Evolutionary conservation across 2,797 vertebrate species (phyloP).

Genomic region (Cichlasoma orientale): DNA sequence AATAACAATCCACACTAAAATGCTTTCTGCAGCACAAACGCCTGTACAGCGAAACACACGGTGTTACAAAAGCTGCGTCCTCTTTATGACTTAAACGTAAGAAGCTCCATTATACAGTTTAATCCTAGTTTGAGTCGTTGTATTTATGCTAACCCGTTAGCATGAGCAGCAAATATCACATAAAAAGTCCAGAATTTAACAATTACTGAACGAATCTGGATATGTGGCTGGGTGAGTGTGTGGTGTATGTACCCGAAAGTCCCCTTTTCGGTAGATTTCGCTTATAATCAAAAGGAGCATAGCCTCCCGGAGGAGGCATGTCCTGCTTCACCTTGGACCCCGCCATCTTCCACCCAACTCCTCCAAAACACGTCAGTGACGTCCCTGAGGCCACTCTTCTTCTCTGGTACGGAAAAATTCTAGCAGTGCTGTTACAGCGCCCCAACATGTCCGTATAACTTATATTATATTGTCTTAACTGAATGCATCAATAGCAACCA

Average conservation of each 20-base stretch:
- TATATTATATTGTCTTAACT: neutral
- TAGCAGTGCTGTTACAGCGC: neutral
- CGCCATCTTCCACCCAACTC: conserved; percentile 81
- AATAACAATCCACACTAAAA: neutral
- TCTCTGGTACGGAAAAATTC: neutral
- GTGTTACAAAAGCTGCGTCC: too few relatives aligned
- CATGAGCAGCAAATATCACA: conserved; percentile 2
- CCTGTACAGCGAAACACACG: neutral
- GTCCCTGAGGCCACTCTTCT: conserved; percentile 11
- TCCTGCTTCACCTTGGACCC: conserved; percentile 98
- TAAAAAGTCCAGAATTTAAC: fast-evolving
- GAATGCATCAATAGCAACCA: too few relatives aligned
- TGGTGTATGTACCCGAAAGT: conserved; percentile 83
- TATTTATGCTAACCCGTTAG: conserved; percentile 26
- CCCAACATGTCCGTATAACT: neutral
- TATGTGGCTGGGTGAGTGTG: neutral
- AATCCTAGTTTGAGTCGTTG: neutral
- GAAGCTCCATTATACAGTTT: neutral
- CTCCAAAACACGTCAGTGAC: conserved; percentile 27
- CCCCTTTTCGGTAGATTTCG: conserved; percentile 91
- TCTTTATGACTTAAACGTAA: too few relatives aligned
- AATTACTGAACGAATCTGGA: too few relatives aligned
- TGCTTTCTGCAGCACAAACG: neutral
- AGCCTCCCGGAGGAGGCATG: conserved; percentile 94
- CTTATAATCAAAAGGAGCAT: conserved; percentile 90